These are phyloP conservation scores for Gonocerus acuteangulatus DNA, from an alignment of 2,888 invertebrate species.

Conservation along the genomic window DNA sequence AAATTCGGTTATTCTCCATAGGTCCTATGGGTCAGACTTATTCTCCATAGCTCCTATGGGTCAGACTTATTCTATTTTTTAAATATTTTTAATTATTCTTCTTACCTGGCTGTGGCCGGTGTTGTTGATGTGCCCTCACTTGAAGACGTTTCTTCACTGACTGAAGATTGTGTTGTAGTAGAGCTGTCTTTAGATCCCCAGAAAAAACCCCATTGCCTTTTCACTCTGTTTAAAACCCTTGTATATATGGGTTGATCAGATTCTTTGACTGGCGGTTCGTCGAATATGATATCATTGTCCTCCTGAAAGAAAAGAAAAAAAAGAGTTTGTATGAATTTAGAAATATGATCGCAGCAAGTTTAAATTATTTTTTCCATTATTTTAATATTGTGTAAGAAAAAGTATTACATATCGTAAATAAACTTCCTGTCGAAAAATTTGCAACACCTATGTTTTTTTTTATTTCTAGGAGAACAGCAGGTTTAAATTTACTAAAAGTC, in stretches of 20 bases:
- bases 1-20: no score
- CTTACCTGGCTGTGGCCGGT: neutral
- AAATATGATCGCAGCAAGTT: neutral
- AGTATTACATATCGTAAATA: no score
- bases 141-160: neutral
- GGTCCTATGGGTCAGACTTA: no score
- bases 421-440: no score
- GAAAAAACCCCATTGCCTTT: neutral
- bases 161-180: neutral
- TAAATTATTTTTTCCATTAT: no score
- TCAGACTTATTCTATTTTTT: no score
- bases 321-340: neutral
- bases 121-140: neutral
- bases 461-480: no score
- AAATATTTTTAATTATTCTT: no score
- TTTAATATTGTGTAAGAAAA: no score
- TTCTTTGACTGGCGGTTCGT: conserved; percentile 1
- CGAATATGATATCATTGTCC: conserved; percentile 12
- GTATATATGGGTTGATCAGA: neutral
- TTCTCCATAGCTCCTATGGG: no score
- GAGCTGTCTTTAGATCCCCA: neutral
- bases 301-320: neutral
- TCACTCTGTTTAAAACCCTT: neutral
- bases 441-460: no score
- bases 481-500: no score